Evolutionary conservation across 1,140 invertebrate genomes (phyloP).

Genomic region (Sitobion miscanthi): DNA sequence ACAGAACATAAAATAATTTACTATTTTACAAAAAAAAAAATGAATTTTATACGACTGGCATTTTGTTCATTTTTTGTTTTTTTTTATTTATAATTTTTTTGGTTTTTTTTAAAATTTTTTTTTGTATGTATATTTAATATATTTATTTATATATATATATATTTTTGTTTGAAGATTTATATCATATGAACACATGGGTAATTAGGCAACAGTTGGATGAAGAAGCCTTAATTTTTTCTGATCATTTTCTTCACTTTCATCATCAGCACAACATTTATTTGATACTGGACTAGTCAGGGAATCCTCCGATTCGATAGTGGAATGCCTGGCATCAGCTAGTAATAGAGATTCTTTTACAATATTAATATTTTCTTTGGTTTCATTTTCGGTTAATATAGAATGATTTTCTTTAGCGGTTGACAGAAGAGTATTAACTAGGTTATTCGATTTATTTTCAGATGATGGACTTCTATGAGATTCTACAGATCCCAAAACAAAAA

Average conservation of each 20-base stretch:
- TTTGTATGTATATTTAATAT: slow-evolving; percentile 19
- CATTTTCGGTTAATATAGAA: neutral
- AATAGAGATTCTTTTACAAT: slow-evolving; percentile 26
- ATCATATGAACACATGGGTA: neutral
- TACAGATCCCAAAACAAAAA: neutral
- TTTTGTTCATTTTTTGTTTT: slow-evolving; percentile 20
- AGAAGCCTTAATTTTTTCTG: slow-evolving; percentile 45
- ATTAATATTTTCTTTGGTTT: slow-evolving; percentile 22
- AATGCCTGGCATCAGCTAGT: neutral
- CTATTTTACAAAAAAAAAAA: slow-evolving; percentile 53
- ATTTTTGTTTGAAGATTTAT: slow-evolving; percentile 27
- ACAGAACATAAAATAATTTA: slow-evolving; percentile 38
- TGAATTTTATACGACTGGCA: slow-evolving; percentile 15
- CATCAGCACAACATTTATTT: slow-evolving; percentile 23
- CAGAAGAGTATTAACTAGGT: neutral
- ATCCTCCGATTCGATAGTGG: neutral
- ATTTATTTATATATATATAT: slow-evolving; percentile 8
- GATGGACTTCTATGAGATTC: slow-evolving; percentile 8
- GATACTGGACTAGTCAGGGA: neutral
- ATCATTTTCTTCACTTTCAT: slow-evolving; percentile 30
- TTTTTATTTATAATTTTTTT: slow-evolving; percentile 20
- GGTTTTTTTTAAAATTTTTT: slow-evolving; percentile 18
- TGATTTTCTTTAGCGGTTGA: neutral
- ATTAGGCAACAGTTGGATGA: slow-evolving; percentile 52
- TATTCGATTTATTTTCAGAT: neutral